Evolutionary conservation across 2,888 invertebrate species (phyloP).

Genomic region (Zonitis immaculata): DNA sequence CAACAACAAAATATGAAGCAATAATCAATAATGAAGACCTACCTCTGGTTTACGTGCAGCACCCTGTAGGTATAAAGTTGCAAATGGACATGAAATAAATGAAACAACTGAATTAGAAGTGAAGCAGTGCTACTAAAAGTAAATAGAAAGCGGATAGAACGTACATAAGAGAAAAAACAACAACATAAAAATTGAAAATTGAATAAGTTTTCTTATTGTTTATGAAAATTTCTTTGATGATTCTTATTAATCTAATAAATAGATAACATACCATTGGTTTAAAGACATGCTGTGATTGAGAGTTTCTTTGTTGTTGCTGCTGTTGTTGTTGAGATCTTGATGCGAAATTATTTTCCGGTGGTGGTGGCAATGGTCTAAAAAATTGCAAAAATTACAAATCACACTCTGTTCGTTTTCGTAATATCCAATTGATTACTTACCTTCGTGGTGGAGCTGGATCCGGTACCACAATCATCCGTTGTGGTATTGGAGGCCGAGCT

Average conservation of each 20-base stretch:
- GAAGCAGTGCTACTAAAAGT: constrained; percentile 39
- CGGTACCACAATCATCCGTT: constrained; percentile 86
- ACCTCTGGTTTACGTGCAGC: constrained; percentile 89
- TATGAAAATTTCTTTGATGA: too few species aligned
- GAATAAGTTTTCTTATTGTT: too few species aligned
- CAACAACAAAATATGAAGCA: constrained; percentile 10
- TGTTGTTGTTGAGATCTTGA: constrained; percentile 44
- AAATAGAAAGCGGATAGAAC: too few species aligned
- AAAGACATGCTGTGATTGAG: constrained; percentile 77
- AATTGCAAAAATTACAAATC: too few species aligned
- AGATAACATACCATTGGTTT: constrained; percentile 73
- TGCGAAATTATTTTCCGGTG: constrained; percentile 62
- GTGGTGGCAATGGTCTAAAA: constrained; percentile 76
- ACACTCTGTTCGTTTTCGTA: too few species aligned
- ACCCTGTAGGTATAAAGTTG: constrained; percentile 55
- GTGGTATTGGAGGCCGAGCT: constrained; percentile 78
- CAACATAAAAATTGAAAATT: background rate
- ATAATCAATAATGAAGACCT: constrained; percentile 49
- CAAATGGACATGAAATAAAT: constrained; percentile 56
- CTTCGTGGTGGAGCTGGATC: constrained; percentile 67
- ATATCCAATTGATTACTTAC: constrained; percentile 47
- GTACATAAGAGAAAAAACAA: too few species aligned
- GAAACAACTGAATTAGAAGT: constrained; percentile 52
- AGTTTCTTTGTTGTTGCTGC: constrained; percentile 72
- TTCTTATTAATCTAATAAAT: constrained; percentile 23